Evolutionary conservation across 1,140 invertebrate genomes (phyloP), one percentile per base, ranked within the genome.

Genomic region (Nebria ingens): DNA sequence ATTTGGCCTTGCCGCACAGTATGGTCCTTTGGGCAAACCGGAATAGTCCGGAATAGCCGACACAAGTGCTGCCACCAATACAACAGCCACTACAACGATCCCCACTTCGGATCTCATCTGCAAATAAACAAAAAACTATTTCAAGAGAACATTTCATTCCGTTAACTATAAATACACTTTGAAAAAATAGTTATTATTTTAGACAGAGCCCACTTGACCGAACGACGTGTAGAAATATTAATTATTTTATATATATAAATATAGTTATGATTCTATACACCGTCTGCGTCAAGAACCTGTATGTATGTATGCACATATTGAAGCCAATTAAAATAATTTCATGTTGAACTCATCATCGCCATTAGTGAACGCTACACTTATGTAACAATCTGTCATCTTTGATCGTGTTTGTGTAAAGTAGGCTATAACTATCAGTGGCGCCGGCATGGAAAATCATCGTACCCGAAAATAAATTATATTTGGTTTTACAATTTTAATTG

Each of bases 1-100:
- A 9, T 20, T 21, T 40, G n/a, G 13, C 22, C 60, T 61, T 1
- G 40, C 15, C 22, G 21, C 56, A 56, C 69, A 71, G 50, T 66
- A 69, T 0, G 65, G 60, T 38, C 67, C 51, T 19, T 51, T 29
- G 2, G 56, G 58, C 21, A 61, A 23, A 42, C 54, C 60, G 12
- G 21, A 19, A 34, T 56, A 56, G 29, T 57, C 29, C 13, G 25
- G 19, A 2, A 57, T 19, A 9, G 54, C 22, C 3, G 19, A 51
- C 12, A 25, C 58, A 6, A 29, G 9, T n/a, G 20, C 29, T 2
- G 23, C 19, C 25, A 56, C 13, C 20, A 34, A 17, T 34, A 53
- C 34, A 15, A 51, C 19, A 21, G 50, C 19, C 1, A 52, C 2
- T 4, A 51, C 2, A 42, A 45, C 1, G 19, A 25, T 2, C 19